These are phyloP conservation scores for Eudasyphora cyanicolor DNA, from an alignment of 2,888 invertebrate species.

Conservation along the genomic window DNA sequence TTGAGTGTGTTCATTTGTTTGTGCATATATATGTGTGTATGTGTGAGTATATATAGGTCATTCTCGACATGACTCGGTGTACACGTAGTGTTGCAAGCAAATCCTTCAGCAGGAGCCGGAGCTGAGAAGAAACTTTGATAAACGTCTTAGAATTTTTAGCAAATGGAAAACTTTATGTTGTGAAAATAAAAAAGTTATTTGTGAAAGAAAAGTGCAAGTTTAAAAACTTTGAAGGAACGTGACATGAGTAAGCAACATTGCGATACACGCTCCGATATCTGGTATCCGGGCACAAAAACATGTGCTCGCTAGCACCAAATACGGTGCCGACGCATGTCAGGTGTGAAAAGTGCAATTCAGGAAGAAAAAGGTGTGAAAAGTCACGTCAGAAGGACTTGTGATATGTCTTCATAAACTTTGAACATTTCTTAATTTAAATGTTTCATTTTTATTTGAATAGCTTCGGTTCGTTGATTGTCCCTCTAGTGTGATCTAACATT, in stretches of 20 bases:
- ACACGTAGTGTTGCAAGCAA: slow-evolving; percentile 46
- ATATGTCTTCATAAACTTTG: neutral
- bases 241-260: slow-evolving; percentile 52
- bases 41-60: slow-evolving; percentile 50
- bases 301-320: neutral
- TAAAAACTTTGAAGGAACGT: slow-evolving; percentile 58
- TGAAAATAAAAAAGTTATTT: slow-evolving; percentile 6
- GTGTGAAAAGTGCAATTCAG: slow-evolving; percentile 56
- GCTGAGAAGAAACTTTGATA: slow-evolving; percentile 47
- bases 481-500: too few species aligned
- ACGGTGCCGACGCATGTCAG: slow-evolving; percentile 48
- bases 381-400: slow-evolving; percentile 38
- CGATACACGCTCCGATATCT: slow-evolving; percentile 33
- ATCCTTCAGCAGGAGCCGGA: neutral
- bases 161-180: slow-evolving; percentile 35
- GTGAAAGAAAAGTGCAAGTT: slow-evolving; percentile 48
- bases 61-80: slow-evolving; percentile 29
- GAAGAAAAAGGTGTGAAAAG: slow-evolving; percentile 9
- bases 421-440: neutral
- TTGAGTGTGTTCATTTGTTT: too few species aligned
- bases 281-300: neutral
- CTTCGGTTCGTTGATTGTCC: too few species aligned
- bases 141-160: slow-evolving; percentile 51
- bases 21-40: neutral
- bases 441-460: neutral